Evolutionary conservation across 2,888 invertebrate genomes (phyloP).

Genomic region (Drosophila macrothrix): DNA sequence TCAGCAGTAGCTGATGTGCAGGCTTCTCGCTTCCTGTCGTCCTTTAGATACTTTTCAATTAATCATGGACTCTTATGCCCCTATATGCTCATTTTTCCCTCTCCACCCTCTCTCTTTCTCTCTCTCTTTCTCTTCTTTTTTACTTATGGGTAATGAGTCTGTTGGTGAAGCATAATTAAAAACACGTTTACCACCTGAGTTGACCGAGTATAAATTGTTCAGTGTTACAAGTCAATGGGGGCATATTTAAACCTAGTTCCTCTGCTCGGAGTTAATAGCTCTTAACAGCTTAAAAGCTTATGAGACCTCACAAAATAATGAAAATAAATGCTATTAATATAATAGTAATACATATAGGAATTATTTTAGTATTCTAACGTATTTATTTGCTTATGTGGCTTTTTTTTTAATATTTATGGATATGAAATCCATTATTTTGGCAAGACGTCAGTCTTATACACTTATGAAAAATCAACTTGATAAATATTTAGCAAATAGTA

Average conservation of each 20-base stretch:
- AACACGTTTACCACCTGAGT: constrained; percentile 58
- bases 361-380: not conserved
- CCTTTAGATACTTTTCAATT: constrained; percentile 55
- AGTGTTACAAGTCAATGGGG: constrained; percentile 14
- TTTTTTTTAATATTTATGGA: not conserved
- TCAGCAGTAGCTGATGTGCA: constrained; percentile 30
- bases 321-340: not conserved
- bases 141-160: constrained; percentile 50
- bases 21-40: constrained; percentile 10
- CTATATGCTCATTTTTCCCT: constrained; percentile 7
- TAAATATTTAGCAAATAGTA: not conserved
- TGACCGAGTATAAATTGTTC: constrained; percentile 50
- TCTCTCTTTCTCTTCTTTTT: not conserved
- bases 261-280: constrained; percentile 9
- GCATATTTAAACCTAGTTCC: not conserved
- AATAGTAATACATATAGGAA: not conserved
- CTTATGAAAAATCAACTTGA: not conserved
- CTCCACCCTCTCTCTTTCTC: not conserved
- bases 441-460: not conserved
- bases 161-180: constrained; percentile 72
- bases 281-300: not conserved
- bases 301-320: not conserved
- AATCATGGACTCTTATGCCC: constrained; percentile 59
- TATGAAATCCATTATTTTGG: not conserved
- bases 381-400: not conserved